Conservation (phyloP, 2,888 invertebrate species). For the Oscheius myriophilus region DNA sequence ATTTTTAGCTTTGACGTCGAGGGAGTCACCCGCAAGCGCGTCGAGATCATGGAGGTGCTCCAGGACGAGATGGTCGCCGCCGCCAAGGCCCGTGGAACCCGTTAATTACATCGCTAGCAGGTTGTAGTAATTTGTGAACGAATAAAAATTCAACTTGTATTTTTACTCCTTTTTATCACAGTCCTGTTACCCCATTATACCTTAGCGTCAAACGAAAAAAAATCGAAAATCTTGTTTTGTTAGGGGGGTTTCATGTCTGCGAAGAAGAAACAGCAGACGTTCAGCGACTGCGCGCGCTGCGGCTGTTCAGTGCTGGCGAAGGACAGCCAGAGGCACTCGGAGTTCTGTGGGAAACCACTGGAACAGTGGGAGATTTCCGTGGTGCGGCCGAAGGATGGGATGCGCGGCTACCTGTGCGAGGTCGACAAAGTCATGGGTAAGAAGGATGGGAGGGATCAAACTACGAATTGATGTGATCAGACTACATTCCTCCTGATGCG, state of each 20-base stretch:
- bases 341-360: constrained; percentile 27
- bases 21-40: constrained; percentile 62
- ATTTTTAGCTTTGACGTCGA: constrained; percentile 54
- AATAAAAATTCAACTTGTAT: constrained; percentile 4
- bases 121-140: constrained; percentile 11
- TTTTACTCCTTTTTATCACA: no score
- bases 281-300: constrained; percentile 18
- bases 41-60: constrained; percentile 64
- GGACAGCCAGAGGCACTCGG: constrained; percentile 9
- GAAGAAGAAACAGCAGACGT: constrained; percentile 24
- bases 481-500: constrained; percentile 42
- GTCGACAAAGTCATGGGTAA: constrained; percentile 21
- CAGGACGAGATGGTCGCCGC: constrained; percentile 59
- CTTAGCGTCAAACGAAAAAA: no score
- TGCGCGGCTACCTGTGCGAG: constrained; percentile 18
- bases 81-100: constrained; percentile 59
- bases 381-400: constrained; percentile 3
- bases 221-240: no score
- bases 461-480: no score
- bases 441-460: neutral
- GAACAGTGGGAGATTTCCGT: constrained; percentile 31
- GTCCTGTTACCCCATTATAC: no score
- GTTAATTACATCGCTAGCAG: constrained; percentile 23
- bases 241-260: constrained; percentile 32
- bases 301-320: constrained; percentile 17